Percentiles rank a stretch among this genome's conserved stretches.
These are phyloP conservation scores for Hippoglossus hippoglossus DNA, from an alignment of 2,797 vertebrate species.

Conservation along the genomic window DNA sequence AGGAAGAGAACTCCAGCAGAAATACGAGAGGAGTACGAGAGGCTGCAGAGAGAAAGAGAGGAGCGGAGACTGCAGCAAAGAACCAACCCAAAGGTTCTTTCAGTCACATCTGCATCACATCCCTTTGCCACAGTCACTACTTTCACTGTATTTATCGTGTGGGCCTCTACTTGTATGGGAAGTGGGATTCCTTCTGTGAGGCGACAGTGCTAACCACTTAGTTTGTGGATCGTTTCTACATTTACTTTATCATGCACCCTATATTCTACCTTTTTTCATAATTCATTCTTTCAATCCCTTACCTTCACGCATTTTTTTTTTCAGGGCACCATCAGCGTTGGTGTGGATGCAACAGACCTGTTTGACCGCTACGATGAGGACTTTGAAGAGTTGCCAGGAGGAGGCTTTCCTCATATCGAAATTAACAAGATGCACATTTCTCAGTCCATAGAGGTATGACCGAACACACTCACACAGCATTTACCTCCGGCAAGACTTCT, in stretches of 20 bases:
- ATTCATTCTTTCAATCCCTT: slow-evolving; percentile 22
- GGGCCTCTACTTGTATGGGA: no score
- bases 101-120: slow-evolving; percentile 1
- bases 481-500: not conserved
- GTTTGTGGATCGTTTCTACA: not conserved
- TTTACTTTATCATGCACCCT: not conserved
- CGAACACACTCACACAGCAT: not conserved
- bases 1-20: slow-evolving; percentile 94
- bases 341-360: slow-evolving; percentile 96
- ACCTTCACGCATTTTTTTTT: slow-evolving; percentile 32
- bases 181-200: no score
- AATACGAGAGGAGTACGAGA: slow-evolving; percentile 97
- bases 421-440: slow-evolving; percentile 99
- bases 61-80: slow-evolving; percentile 96
- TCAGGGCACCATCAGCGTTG: slow-evolving; percentile 97
- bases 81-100: slow-evolving; percentile 95
- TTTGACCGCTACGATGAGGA: slow-evolving; percentile 99
- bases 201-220: not conserved
- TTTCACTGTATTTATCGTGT: slow-evolving; percentile 11
- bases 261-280: slow-evolving; percentile 8
- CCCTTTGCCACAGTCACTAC: slow-evolving; percentile 4
- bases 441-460: slow-evolving; percentile 95
- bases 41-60: slow-evolving; percentile 93
- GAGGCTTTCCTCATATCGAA: slow-evolving; percentile 94
- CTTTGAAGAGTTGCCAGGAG: slow-evolving; percentile 93